These are phyloP conservation scores for Sardina pilchardus DNA, from an alignment of 2,113 vertebrate genomes.

Conservation along the genomic window DNA sequence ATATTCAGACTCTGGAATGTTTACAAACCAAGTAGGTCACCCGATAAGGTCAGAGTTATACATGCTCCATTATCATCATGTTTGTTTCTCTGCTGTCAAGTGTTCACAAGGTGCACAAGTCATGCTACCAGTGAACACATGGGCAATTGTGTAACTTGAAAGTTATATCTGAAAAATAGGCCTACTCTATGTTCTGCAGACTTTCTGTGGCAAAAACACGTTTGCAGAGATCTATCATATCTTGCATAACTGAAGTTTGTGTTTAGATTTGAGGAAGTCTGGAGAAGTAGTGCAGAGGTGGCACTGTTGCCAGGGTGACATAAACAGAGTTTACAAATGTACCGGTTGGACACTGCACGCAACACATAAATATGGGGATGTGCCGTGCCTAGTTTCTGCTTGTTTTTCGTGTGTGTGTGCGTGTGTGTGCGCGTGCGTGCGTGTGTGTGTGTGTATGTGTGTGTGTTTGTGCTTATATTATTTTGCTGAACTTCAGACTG, in stretches of 20 bases:
- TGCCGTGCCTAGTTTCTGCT: neutral
- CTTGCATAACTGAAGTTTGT: neutral
- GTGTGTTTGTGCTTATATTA: conserved; percentile 26
- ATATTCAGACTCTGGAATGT: neutral
- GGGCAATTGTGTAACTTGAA: neutral
- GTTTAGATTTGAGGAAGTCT: neutral
- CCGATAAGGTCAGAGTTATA: conserved; percentile 7
- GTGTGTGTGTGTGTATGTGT: conserved; percentile 21
- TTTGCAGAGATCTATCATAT: neutral
- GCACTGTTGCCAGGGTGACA: conserved; percentile 29
- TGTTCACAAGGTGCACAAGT: neutral
- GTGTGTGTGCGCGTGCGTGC: conserved; percentile 36
- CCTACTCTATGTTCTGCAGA: neutral
- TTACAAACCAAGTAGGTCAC: conserved; percentile 7
- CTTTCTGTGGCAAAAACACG: neutral
- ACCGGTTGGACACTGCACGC: neutral
- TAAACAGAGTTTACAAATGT: conserved; percentile 28
- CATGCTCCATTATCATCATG: neutral
- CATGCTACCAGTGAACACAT: neutral
- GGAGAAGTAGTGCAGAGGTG: conserved; percentile 22
- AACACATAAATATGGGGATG: neutral
- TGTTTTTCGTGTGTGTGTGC: conserved; percentile 16
- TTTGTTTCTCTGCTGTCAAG: neutral
- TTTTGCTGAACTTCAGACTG: neutral
- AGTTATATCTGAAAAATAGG: neutral